A percentile compares a stretch with the other conserved stretches of the same genome.
phyloP scores from a whole-genome alignment of 2,797 vertebrate species.

The Pachyuromys duprasi region DNA sequence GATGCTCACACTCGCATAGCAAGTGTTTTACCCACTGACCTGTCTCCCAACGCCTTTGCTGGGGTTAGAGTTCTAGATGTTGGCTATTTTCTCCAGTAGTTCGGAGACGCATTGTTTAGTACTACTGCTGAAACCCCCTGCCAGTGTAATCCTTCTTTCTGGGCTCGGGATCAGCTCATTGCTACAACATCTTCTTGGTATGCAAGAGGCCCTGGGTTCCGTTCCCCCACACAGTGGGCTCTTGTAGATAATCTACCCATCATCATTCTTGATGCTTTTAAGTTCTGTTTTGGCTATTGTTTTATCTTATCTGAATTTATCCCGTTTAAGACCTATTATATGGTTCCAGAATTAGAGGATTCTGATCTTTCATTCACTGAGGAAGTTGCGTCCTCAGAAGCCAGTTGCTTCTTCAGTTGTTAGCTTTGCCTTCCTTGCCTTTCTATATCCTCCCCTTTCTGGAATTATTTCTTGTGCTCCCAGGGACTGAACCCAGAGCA shows the following conservation, averaged over 20 bases:
- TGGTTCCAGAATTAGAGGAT: conserved; percentile 1
- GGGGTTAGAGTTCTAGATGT: not conserved
- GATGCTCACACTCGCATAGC: not conserved
- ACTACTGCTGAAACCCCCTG: not conserved
- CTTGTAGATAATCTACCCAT: not conserved
- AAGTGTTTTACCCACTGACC: too few relatives aligned
- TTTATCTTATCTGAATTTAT: conserved; percentile 43
- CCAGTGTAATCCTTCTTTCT: not conserved
- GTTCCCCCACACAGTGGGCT: not conserved
- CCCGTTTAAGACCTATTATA: not conserved
- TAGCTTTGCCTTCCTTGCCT: not conserved
- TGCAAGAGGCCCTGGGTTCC: not conserved
- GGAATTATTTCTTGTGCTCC: not conserved
- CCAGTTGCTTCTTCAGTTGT: not conserved
- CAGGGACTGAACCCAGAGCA: not conserved
- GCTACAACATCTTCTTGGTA: not conserved
- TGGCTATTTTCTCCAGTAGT: not conserved
- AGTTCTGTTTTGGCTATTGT: not conserved
- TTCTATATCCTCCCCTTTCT: not conserved
- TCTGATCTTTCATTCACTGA: not conserved
- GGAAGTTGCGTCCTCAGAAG: not conserved
- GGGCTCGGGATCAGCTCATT: not conserved
- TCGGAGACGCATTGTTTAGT: not conserved
- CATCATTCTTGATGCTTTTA: not conserved
- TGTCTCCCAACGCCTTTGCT: not conserved